Conservation (phyloP, 2,888 invertebrate genomes). For the Acronicta leporina region DNA sequence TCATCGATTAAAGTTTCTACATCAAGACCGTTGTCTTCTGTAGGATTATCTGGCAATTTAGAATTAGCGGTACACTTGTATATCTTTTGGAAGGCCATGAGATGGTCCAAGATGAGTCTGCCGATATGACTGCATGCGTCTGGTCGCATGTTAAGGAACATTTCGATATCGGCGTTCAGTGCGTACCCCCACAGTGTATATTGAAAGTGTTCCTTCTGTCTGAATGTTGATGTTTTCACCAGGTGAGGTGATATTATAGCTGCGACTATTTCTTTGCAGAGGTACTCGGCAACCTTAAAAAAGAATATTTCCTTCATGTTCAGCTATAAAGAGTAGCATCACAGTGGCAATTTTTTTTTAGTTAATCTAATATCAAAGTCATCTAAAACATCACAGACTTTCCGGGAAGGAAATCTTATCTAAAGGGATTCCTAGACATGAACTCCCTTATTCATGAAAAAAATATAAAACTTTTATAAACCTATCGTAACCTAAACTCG, state of each 20-base stretch:
- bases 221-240: constrained; percentile 83
- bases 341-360: no score
- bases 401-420: no score
- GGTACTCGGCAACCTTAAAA: constrained; percentile 89
- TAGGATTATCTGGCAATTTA: constrained; percentile 72
- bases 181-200: constrained; percentile 89
- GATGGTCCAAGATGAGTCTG: constrained; percentile 86
- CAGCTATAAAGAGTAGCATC: no score
- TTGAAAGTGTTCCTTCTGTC: constrained; percentile 86
- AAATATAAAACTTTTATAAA: no score
- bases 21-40: constrained; percentile 80
- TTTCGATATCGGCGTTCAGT: constrained; percentile 88
- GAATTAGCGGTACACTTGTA: constrained; percentile 76
- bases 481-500: no score
- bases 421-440: no score
- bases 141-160: constrained; percentile 89
- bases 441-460: no score
- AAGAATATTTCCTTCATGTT: not conserved
- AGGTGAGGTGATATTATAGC: constrained; percentile 87
- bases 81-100: constrained; percentile 86
- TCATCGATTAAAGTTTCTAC: constrained; percentile 83
- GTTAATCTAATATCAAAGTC: no score
- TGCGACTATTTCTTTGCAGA: constrained; percentile 90
- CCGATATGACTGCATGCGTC: constrained; percentile 89
- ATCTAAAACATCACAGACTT: no score